Evolutionary conservation across 2,113 vertebrate genomes (phyloP).

Genomic region (Mola mola): DNA sequence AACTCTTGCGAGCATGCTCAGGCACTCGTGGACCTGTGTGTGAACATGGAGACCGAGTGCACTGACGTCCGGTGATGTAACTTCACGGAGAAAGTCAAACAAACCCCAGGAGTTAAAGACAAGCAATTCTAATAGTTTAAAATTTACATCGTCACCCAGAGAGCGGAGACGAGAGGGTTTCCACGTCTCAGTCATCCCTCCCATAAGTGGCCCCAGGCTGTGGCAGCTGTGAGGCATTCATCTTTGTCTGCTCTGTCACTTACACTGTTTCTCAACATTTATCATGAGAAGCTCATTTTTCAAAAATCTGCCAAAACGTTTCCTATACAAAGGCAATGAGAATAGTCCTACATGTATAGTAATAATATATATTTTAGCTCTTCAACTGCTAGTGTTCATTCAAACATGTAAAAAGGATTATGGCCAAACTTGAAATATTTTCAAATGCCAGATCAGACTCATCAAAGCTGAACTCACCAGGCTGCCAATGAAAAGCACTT

Average conservation of each 20-base stretch:
- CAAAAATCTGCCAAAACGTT: constrained; percentile 41
- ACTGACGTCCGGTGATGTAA: constrained; percentile 21
- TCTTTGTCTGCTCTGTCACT: constrained; percentile 64
- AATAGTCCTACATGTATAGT: too few species aligned
- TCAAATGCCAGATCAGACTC: constrained; percentile 75
- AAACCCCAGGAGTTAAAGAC: constrained; percentile 26
- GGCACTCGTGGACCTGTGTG: constrained; percentile 38
- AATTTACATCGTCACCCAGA: constrained; percentile 36
- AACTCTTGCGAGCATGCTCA: constrained; percentile 57
- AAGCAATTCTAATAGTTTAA: constrained; percentile 43
- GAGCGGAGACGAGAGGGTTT: constrained; percentile 43
- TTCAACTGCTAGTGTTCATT: constrained; percentile 60
- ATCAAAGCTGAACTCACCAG: constrained; percentile 59
- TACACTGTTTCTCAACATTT: constrained; percentile 51
- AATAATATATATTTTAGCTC: constrained; percentile 54
- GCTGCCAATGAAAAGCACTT: constrained; percentile 75
- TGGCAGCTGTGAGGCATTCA: constrained; percentile 70
- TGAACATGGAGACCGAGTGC: constrained; percentile 44
- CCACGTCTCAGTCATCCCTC: constrained; percentile 51
- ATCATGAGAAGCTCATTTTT: constrained; percentile 61
- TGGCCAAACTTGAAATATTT: constrained; percentile 69
- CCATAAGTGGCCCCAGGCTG: constrained; percentile 55
- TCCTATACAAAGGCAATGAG: too few species aligned
- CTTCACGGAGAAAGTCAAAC: constrained; percentile 28
- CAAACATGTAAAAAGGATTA: constrained; percentile 69